Evolutionary conservation across 2,888 invertebrate species (phyloP), one percentile per base, ranked within the genome.

Genomic region (Troides aeacus): DNA sequence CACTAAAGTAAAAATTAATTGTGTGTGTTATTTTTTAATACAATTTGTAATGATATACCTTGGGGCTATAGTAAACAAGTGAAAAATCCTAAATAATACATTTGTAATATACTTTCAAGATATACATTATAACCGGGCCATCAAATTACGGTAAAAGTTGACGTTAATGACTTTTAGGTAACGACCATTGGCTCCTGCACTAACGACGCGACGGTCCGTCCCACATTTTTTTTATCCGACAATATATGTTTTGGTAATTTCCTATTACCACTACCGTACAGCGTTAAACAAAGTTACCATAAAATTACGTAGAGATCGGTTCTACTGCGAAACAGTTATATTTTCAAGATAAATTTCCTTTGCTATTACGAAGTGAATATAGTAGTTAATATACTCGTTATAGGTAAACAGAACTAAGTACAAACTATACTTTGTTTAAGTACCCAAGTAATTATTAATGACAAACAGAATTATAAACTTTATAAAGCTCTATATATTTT

Each of bases 91-190:
- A 5, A 53, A 53, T n/a, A 18, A n/a, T 53, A 42, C n/a, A 10
- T 10, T 23, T 23, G 10, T 6, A 18, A n/a, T 58, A 23, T 23
- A 12, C 18, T 53, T 10, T 70, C 78, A 30, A 57, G 58, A 82
- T 81, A 81, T 79, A 78, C 61, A 70, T 64, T 53, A 53, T 53
- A 53, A n/a, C 53, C 18, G 56, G 36, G 21, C 78, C 84, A 81
- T 85, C 87, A 90, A 88, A 87, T 89, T 89, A 86, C 86, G 78
- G 91, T 90, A 90, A 90, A 92, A 92, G 89, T 90, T 87, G 84
- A 85, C 80, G 84, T 87, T 92, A 92, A 92, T 91, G 92, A 90
- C 86, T 90, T 92, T 91, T 89, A 84, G 88, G 92, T 91, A 90
- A 87, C 91, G 88, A 89, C 90, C 90, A 92, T 92, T 92, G 92